Evolutionary conservation across 2,113 vertebrate species (phyloP), one percentile per base, ranked within the genome.

Genomic region (Otis tarda): DNA sequence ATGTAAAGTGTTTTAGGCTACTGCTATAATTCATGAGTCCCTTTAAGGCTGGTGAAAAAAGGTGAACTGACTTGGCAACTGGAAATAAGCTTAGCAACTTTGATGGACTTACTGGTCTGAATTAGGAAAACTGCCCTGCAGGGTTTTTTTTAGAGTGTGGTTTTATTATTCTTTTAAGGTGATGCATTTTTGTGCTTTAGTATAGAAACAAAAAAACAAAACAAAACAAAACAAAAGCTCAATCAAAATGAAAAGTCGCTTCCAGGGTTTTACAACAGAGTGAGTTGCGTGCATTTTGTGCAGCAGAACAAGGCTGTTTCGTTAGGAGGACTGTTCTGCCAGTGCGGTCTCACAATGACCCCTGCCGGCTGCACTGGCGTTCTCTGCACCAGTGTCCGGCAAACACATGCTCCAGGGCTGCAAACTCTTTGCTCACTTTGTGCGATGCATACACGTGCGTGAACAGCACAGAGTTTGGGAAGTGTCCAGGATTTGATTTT

Each of bases 341-440:
- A 50, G n/a, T 3, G 0, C 2, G 10, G 87, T 96, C 83, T 88
- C 64, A 52, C 19, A 69, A 41, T 90, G 94, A 83, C 90, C 70
- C 89, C 95, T 96, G 64, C 89, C 1, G 75, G 77, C n/a, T 50
- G 7, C 7, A 30, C 7, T 11, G 3, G 15, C 1, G 0, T 7
- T 33, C 30, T 18, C 24, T 45, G 28, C 4, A 2, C 14, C 10
- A 39, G 24, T 3, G 11, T 5, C 8, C 9, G 1, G 24, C 39
- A 56, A n/a, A 47, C 7, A 7, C 9, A 25, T 0, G 3, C 18
- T 56, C 37, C 11, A 22, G 27, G 5, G 3, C 41, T 31, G 12
- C 14, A 19, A n/a, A 18, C 11, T 4, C 18, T 33, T 14, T 15
- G 1, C 22, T 45, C 1, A 1, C 28, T 63, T 41, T 0, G 0